Base-by-base conservation (phyloP, 2,888 invertebrate species). In the Papilio protenor region DNA sequence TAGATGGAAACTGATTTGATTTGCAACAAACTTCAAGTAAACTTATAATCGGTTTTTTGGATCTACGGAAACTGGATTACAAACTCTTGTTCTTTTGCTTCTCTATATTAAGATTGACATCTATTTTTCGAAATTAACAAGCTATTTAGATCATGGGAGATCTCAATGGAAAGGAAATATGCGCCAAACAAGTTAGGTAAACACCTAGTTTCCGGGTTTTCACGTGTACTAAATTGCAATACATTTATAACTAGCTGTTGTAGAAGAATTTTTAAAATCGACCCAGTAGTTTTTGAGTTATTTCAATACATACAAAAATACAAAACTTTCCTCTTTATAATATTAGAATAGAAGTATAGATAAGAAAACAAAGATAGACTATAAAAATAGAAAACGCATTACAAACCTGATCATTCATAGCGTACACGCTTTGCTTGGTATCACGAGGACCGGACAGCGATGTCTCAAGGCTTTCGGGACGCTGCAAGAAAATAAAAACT, bases 321-420 rank as follows among this genome's bases (percentile, higher is more conserved):
- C 33, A 2, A 33, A 33, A 2, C 33, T 4, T 33, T 33, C 27
- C 33, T 33, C 33, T 33, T 33, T 33, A 33, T 33, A 5, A 33
- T 33, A 33, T 33, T 33, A 33, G 1, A 27, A 14, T 16, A 14
- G 14, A 1, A 27, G 16, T 14, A 16, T 64, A 64, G 4, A 14
- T 40, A 5, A 66, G 27, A 11, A 66, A 21, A 27, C 33, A 64
- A n/a, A 64, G 33, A n/a, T 11, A 49, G 16, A 23, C n/a, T n/a
- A 18, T 55, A n/a, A 72, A 69, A 74, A 55, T 21, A 59, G 23
- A 18, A 23, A 52, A 52, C 23, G 64, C 27, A 55, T 61, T 75
- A 85, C 92, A 92, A 88, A 97, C 97, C 96, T 97, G 97, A 92
- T 97, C 97, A 90, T 96, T 96, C 96, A 97, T 97, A 91, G 96